phyloP scores from a whole-genome alignment of 2,797 vertebrate genomes.

The Centropyge bicolor region DNA sequence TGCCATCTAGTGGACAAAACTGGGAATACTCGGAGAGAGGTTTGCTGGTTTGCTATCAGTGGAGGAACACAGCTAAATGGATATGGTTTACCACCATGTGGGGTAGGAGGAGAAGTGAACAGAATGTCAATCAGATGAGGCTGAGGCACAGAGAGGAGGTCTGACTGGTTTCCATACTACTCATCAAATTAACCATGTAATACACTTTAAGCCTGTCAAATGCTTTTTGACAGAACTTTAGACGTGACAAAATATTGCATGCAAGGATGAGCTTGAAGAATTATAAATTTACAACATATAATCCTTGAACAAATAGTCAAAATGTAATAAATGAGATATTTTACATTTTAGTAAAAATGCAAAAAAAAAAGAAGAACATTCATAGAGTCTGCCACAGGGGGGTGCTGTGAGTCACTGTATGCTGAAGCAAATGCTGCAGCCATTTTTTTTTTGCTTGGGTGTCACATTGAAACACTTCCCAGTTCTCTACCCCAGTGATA shows the following conservation, averaged over 20 bases:
- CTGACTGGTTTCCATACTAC: slow-evolving; percentile 63
- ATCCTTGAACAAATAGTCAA: background rate
- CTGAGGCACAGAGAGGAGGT: slow-evolving; percentile 61
- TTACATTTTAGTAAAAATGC: background rate
- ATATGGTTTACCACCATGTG: background rate
- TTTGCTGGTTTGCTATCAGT: background rate
- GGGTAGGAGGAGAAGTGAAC: background rate
- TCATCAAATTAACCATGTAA: background rate
- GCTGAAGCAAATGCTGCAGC: slow-evolving; percentile 27
- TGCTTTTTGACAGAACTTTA: slow-evolving; percentile 51
- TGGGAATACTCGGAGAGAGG: background rate
- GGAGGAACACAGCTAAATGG: background rate
- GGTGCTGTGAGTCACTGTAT: slow-evolving; percentile 40
- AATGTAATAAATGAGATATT: background rate
- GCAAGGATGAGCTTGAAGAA: background rate
- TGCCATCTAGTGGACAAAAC: slow-evolving; percentile 64
- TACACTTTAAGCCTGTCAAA: slow-evolving; percentile 51
- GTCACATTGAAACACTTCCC: slow-evolving; percentile 20
- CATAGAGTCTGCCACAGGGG: slow-evolving; percentile 41
- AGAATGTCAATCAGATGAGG: background rate
- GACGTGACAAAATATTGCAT: slow-evolving; percentile 23
- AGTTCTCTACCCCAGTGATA: background rate
- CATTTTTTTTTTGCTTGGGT: slow-evolving; percentile 26
- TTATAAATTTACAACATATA: slow-evolving; percentile 8
- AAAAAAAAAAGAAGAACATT: background rate